phyloP scores from a whole-genome alignment of 1,140 invertebrate species.

The Zaprionus taronus region DNA sequence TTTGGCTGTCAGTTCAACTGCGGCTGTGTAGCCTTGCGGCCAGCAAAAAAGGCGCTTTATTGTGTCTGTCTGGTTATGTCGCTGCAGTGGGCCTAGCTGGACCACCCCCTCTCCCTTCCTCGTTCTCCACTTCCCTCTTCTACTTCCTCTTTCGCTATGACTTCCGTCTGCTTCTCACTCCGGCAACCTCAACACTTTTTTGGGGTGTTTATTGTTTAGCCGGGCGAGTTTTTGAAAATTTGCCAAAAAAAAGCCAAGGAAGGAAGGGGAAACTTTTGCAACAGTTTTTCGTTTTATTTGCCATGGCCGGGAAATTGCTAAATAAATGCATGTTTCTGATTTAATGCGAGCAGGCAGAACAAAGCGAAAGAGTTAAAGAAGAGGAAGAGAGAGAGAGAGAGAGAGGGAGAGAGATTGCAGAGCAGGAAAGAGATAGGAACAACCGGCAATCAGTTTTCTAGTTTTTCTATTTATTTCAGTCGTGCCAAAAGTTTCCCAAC shows the following conservation, averaged over 20 bases:
- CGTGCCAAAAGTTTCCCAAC: constrained; percentile 19
- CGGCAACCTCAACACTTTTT: constrained; percentile 52
- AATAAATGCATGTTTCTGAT: constrained; percentile 82
- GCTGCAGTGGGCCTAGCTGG: constrained; percentile 7
- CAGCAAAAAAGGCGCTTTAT: constrained; percentile 56
- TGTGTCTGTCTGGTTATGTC: constrained; percentile 53
- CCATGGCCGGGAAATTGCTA: constrained; percentile 70
- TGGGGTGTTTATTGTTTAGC: constrained; percentile 56
- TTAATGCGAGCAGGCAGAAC: constrained; percentile 50
- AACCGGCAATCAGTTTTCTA: constrained; percentile 12
- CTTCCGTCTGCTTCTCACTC: constrained; percentile 48
- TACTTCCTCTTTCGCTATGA: constrained; percentile 56
- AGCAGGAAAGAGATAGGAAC: not conserved
- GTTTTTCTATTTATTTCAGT: constrained; percentile 32
- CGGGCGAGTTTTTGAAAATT: constrained; percentile 67
- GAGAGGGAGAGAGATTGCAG: not conserved
- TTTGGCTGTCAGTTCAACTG: constrained; percentile 68
- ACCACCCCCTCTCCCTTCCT: not conserved
- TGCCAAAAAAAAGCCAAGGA: constrained; percentile 47
- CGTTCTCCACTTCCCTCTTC: constrained; percentile 5
- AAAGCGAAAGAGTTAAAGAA: not conserved
- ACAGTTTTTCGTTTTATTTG: constrained; percentile 52
- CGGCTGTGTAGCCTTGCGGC: constrained; percentile 54
- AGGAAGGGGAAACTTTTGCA: constrained; percentile 29
- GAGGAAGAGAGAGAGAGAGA: not conserved